Percentiles rank a stretch among this genome's conserved stretches.
These are phyloP conservation scores for Euplexia lucipara DNA, from an alignment of 2,888 invertebrate species.

Conservation along the genomic window DNA sequence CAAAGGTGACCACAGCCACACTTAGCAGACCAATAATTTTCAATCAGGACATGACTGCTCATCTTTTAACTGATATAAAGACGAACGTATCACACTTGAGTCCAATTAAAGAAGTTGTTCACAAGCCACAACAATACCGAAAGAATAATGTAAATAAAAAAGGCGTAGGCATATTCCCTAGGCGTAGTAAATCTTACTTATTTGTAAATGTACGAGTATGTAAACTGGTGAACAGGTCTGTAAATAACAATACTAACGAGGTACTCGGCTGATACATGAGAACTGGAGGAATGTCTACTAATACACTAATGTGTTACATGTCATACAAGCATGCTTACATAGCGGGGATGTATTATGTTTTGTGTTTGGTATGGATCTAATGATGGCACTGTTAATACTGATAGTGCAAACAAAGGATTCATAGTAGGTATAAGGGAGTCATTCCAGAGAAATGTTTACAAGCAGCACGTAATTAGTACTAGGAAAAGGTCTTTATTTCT, in stretches of 20 bases:
- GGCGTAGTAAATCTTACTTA: constrained; percentile 55
- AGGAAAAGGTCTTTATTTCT: background rate
- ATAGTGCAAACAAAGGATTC: background rate
- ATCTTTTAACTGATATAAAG: too few species aligned
- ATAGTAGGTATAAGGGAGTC: background rate
- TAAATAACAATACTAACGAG: constrained; percentile 60
- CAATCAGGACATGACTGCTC: too few species aligned
- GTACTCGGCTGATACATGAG: constrained; percentile 44
- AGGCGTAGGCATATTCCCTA: constrained; percentile 17
- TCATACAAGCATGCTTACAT: constrained; percentile 24
- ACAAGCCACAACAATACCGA: background rate
- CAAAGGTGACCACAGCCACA: background rate
- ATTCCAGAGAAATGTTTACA: constrained; percentile 1
- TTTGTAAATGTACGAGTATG: constrained; percentile 51
- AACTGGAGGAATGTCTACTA: constrained; percentile 42
- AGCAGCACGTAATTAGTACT: background rate
- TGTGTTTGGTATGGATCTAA: background rate
- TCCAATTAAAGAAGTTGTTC: background rate
- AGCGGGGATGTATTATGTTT: constrained; percentile 2
- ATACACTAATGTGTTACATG: constrained; percentile 53
- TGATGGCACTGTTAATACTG: background rate
- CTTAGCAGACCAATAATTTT: background rate
- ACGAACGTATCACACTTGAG: background rate
- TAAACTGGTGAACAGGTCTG: constrained; percentile 52
- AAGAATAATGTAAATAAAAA: constrained; percentile 20